Evolutionary conservation across 2,888 invertebrate species (phyloP).

Genomic region (Flexamia atlantica): DNA sequence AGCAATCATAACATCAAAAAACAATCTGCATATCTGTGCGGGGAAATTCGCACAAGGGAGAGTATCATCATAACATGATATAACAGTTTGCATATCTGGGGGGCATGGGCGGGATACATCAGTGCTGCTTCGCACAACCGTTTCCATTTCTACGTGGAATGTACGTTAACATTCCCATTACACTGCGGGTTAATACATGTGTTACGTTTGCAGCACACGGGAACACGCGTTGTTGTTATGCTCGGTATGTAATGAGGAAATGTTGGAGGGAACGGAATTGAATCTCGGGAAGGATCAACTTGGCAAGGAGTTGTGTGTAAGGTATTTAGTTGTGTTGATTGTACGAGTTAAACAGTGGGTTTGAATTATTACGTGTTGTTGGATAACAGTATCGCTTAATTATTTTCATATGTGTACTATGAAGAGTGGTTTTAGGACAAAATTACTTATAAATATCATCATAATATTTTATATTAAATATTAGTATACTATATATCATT

Average conservation of each 20-base stretch:
- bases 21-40: background rate
- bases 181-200: background rate
- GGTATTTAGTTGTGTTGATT: no score
- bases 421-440: no score
- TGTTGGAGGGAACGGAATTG: background rate
- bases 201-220: background rate
- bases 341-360: no score
- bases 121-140: background rate
- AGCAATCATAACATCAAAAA: no score
- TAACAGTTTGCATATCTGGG: background rate
- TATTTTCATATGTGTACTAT: no score
- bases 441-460: no score
- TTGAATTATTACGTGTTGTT: no score
- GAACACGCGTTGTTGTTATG: background rate
- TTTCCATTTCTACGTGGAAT: background rate
- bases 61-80: background rate
- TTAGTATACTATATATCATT: no score
- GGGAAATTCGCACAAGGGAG: background rate
- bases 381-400: no score
- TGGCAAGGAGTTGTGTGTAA: no score
- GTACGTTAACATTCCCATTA: conserved; percentile 8
- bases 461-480: no score
- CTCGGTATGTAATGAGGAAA: background rate
- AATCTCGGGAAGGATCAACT: no score
- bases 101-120: background rate